Evolutionary conservation across 2,113 vertebrate species (phyloP).

Genomic region (Cygnus atratus): DNA sequence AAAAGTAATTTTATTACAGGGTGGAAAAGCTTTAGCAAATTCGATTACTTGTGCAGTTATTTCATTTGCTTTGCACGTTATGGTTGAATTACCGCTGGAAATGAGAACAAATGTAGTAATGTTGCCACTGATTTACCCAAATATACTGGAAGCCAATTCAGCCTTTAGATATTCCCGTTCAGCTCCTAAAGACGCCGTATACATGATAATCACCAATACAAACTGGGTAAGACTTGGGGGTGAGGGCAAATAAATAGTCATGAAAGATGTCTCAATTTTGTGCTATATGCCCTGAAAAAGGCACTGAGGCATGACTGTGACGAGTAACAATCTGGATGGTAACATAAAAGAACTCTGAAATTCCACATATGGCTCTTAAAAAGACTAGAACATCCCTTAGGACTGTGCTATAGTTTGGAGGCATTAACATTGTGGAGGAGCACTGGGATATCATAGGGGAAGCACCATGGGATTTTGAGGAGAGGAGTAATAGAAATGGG

Average conservation of each 20-base stretch:
- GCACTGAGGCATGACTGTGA: background rate
- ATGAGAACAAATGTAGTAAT: background rate
- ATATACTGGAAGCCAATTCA: background rate
- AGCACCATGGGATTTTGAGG: slow-evolving; percentile 27
- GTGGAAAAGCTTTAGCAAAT: slow-evolving; percentile 22
- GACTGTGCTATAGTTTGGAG: background rate
- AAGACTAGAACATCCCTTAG: background rate
- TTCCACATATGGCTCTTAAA: background rate
- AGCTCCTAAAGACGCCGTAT: background rate
- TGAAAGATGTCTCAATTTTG: background rate
- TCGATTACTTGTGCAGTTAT: slow-evolving; percentile 33
- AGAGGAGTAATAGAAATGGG: slow-evolving; percentile 36
- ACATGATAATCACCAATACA: background rate
- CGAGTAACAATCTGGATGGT: background rate
- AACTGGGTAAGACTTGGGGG: background rate
- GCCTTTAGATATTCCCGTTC: background rate
- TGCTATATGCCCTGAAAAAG: background rate
- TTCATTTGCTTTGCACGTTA: slow-evolving; percentile 33
- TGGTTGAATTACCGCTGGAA: background rate
- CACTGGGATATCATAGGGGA: background rate
- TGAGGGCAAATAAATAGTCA: background rate
- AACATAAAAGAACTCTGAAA: slow-evolving; percentile 5
- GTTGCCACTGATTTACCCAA: background rate
- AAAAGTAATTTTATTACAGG: slow-evolving; percentile 34
- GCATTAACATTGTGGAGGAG: background rate